These are phyloP conservation scores for Latrodectus elegans DNA, from an alignment of 2,888 invertebrate genomes.

Conservation along the genomic window DNA sequence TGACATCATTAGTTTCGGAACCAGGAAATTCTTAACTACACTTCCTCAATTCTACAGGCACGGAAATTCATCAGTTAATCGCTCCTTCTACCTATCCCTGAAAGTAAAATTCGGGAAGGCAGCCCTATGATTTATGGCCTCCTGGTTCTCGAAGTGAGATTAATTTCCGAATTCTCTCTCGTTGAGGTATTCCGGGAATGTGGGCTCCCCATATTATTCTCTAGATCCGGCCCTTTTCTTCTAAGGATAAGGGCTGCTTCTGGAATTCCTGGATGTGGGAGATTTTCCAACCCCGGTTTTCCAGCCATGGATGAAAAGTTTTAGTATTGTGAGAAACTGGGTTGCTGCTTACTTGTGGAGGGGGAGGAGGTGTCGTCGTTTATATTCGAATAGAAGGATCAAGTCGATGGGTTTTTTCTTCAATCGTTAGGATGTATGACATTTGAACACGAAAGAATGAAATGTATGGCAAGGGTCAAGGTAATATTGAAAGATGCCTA, in stretches of 20 bases:
- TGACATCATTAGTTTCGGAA: neutral
- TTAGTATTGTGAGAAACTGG: slow-evolving; percentile 3
- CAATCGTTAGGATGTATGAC: neutral
- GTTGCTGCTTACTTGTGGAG: slow-evolving; percentile 6
- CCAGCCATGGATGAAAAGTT: slow-evolving; percentile 6
- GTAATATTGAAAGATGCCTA: neutral
- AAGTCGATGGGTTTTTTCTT: neutral
- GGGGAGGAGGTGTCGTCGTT: slow-evolving; percentile 2
- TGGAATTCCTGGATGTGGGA: slow-evolving; percentile 11
- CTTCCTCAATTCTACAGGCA: slow-evolving; percentile 28
- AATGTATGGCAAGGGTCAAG: slow-evolving; percentile 11
- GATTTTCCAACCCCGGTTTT: neutral
- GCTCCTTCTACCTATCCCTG: slow-evolving; percentile 6
- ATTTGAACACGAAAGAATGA: neutral
- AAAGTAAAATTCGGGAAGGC: slow-evolving; percentile 18
- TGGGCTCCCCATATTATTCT: slow-evolving; percentile 32
- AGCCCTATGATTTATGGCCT: slow-evolving; percentile 39
- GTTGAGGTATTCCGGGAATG: slow-evolving; percentile 46
- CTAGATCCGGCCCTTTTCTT: slow-evolving; percentile 26
- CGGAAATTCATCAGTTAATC: slow-evolving; percentile 45
- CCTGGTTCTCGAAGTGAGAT: slow-evolving; percentile 37
- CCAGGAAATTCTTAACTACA: slow-evolving; percentile 36
- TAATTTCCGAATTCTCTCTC: slow-evolving; percentile 37
- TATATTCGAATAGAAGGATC: slow-evolving; percentile 25
- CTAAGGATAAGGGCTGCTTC: slow-evolving; percentile 15